Percentiles rank a stretch among this genome's conserved stretches.
These are phyloP conservation scores for Trachelipus rathkii DNA, from an alignment of 1,140 invertebrate species.

Conservation along the genomic window DNA sequence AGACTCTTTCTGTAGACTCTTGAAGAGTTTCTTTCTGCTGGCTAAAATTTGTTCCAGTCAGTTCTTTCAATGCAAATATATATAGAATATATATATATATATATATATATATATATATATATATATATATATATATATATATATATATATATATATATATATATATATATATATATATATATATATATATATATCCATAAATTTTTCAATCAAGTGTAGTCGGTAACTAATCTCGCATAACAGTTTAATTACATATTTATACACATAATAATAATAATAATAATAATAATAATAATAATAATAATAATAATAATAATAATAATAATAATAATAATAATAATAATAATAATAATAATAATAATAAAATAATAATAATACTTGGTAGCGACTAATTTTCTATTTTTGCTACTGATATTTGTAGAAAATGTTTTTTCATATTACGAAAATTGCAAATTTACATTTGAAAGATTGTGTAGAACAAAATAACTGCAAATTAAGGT, in stretches of 20 bases:
- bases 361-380: background rate
- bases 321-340: background rate
- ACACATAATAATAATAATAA: background rate
- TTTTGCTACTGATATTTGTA: too few relatives aligned
- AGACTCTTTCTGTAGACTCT: too few relatives aligned
- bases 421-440: too few relatives aligned
- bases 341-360: background rate
- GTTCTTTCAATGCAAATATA: too few relatives aligned
- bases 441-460: too few relatives aligned
- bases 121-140: slow-evolving; percentile 19
- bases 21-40: too few relatives aligned
- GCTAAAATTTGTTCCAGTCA: too few relatives aligned
- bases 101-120: background rate
- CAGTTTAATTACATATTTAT: background rate
- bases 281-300: background rate
- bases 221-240: too few relatives aligned
- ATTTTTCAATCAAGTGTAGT: too few relatives aligned
- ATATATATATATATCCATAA: too few relatives aligned
- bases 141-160: slow-evolving; percentile 21
- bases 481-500: too few relatives aligned
- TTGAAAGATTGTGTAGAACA: too few relatives aligned
- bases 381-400: background rate
- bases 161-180: background rate
- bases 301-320: slow-evolving; percentile 5
- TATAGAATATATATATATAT: background rate